Evolutionary conservation across 1,140 invertebrate genomes (phyloP), one percentile per base, ranked within the genome.

Genomic region (Caerostris extrusa): DNA sequence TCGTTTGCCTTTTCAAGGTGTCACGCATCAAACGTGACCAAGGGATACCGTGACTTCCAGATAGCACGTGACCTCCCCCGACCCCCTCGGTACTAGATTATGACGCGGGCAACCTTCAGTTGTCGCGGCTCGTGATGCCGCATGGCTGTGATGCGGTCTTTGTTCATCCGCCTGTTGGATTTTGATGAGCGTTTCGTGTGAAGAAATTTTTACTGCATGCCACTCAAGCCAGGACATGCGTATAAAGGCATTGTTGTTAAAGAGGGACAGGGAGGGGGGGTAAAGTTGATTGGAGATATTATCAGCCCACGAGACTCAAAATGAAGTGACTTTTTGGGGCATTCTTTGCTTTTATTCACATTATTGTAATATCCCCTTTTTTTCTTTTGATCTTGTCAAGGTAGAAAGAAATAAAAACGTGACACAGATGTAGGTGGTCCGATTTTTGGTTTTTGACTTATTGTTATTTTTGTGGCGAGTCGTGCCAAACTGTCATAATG

Each of bases 81-180:
- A 91, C 50, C 86, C 50, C 12, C 56, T 19, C 19, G 60, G 90
- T 53, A 83, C 81, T 92, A 85, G 14, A 85, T 85, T 83, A 92
- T 58, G 34, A 69, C 90, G 90, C 90, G 12, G 8, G 81, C 12
- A 64, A 81, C 61, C 90, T 85, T 92, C 90, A 64, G 60, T 92
- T 92, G 90, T 85, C 81, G 82, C 53, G 3, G 57, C 60, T 81
- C 89, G 89, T 81, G 89, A 91, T 61, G 69, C 69, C 69, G 82
- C n/a, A 56, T 69, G 89, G 89, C 12, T 90, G 89, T 82, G 89
- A 91, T 91, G 69, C 56, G 89, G 69, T 82, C 69, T 61, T 91
- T 90, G 14, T 50, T 69, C 87, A 60, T n/a, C 87, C 64, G 34
- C 64, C 34, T 19, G 88, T 90, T 71, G 87, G 14, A 69, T 14